Evolutionary conservation across 2,113 vertebrate species (phyloP).

Genomic region (Rhodinocichla rosea): DNA sequence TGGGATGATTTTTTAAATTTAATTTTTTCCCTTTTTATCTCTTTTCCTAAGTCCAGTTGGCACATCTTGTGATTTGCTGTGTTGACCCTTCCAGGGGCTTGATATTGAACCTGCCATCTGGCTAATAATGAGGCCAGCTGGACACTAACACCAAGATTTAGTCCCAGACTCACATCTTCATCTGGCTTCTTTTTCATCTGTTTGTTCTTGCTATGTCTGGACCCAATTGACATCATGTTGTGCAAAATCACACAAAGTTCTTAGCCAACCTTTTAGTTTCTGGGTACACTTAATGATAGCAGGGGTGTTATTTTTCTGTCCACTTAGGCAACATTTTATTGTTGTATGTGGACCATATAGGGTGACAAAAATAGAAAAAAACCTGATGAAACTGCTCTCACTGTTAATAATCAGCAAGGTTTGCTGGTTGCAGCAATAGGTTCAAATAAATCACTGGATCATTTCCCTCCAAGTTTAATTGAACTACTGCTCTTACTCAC

Average conservation of each 20-base stretch:
- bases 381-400: not conserved
- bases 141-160: slow-evolving; percentile 32
- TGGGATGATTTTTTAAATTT: not conserved
- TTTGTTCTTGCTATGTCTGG: not conserved
- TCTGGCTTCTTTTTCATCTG: slow-evolving; percentile 14
- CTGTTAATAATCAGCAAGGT: not conserved
- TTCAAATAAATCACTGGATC: not conserved
- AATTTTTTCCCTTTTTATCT: not conserved
- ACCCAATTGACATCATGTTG: not conserved
- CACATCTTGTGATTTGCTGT: not conserved
- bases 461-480: slow-evolving; percentile 10
- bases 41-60: slow-evolving; percentile 16
- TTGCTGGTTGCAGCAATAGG: not conserved
- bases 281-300: not conserved
- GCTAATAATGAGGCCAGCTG: slow-evolving; percentile 42
- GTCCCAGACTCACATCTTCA: slow-evolving; percentile 26
- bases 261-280: not conserved
- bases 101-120: slow-evolving; percentile 52
- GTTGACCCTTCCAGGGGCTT: slow-evolving; percentile 36
- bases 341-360: not conserved
- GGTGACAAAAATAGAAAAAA: not conserved
- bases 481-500: not conserved
- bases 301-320: not conserved
- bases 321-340: not conserved
- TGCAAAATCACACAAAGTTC: not conserved